Base-by-base conservation (phyloP, 2,888 invertebrate genomes). In the Hartigia nigra region DNA sequence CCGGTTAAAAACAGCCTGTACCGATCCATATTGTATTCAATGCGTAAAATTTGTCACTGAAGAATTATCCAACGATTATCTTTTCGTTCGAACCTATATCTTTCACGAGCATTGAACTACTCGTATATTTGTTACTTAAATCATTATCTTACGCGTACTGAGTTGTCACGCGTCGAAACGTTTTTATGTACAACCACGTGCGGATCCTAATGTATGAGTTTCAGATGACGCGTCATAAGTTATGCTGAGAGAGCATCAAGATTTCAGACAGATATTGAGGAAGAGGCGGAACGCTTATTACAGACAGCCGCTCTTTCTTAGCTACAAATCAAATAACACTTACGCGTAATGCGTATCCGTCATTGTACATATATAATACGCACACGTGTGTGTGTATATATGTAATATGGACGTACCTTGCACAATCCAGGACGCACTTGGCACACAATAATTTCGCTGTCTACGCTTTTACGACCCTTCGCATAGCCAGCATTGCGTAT, bases 291-390 rank as follows among this genome's bases (percentile, higher is more conserved):
- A 84, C 85, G 84, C 86, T 89, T 87, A 88, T 90, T 89, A 86
- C 86, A 84, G 84, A 81, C 85, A 83, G 83, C 80, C 84, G 80
- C 81, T 84, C 84, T 81, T 84, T 84, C 84, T 81, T 77, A 82
- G 86, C 86, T 84, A 89, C 90, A 90, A 90, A 90, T 90, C 90
- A 90, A 89, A 86, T 83, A 86, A 87, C 85, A 86, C 84, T 86
- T 75, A 75, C 74, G 78, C 76, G 76, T 80, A 76, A 76, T 80
- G 74, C 82, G 70, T 76, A 79, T 77, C 77, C 78, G 75, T 76
- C 72, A 76, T 72, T 55, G 23, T 23, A 23, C 9, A 55, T 0
- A n/a, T n/a, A n/a, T n/a, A n/a, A n/a, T n/a, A n/a, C n/a, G n/a
- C n/a, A n/a, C n/a, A n/a, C n/a, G 34, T 34, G 34, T 34, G 34